phyloP scores from a whole-genome alignment of 2,888 invertebrate species.

The Philhelius pedissequus region DNA sequence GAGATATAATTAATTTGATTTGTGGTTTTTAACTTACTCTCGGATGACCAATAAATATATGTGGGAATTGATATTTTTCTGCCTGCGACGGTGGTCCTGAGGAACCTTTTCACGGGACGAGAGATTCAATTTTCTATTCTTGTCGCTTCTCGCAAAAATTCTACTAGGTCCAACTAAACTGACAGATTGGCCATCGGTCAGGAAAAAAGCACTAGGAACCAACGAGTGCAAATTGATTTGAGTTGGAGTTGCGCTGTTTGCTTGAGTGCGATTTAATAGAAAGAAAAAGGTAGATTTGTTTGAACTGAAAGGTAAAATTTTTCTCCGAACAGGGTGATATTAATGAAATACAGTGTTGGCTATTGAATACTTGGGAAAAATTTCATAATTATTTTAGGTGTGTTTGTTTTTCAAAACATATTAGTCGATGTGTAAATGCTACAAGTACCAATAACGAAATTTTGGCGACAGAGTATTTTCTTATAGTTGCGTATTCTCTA shows the following conservation, averaged over 20 bases:
- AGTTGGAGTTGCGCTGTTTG: constrained; percentile 30
- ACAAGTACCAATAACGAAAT: too few species aligned
- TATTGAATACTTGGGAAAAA: too few species aligned
- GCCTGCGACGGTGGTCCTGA: neutral
- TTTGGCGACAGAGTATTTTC: too few species aligned
- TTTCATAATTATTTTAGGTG: too few species aligned
- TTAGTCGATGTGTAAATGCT: too few species aligned
- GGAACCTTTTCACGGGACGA: neutral
- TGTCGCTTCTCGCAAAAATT: constrained; percentile 18
- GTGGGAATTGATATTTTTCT: neutral
- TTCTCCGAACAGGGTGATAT: neutral
- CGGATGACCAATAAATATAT: neutral
- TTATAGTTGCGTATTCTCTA: too few species aligned
- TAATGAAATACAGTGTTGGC: too few species aligned
- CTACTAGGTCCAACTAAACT: constrained; percentile 20
- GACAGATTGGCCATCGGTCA: neutral
- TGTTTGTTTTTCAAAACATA: too few species aligned
- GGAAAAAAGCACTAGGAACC: neutral
- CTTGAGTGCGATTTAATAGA: neutral
- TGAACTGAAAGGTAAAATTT: neutral
- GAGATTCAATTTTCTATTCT: constrained; percentile 17
- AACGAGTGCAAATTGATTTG: neutral
- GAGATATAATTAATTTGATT: neutral
- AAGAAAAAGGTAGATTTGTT: neutral
- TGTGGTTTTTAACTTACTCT: neutral